A percentile compares a stretch with the other conserved stretches of the same genome.
Evolutionary conservation across 2,888 invertebrate genomes (phyloP).

Genomic region (Trisateles emortualis): DNA sequence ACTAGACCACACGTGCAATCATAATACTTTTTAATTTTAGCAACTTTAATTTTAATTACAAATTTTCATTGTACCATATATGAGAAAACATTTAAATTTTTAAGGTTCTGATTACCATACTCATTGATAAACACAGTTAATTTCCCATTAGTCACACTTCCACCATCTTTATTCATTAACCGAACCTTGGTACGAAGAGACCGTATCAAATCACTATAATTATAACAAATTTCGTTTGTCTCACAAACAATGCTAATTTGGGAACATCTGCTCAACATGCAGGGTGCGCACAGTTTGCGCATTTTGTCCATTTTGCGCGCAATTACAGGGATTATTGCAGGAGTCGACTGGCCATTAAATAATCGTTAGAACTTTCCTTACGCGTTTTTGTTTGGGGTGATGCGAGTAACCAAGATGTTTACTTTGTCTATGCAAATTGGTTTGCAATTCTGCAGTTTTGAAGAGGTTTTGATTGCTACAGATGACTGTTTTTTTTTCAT

Average conservation of each 20-base stretch:
- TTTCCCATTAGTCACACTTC: conserved; percentile 20
- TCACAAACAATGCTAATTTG: conserved; percentile 76
- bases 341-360: conserved; percentile 75
- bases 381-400: conserved; percentile 66
- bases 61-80: no score
- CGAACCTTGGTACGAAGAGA: conserved; percentile 18
- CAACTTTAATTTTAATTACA: no score
- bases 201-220: conserved; percentile 58
- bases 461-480: conserved; percentile 34
- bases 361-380: conserved; percentile 73
- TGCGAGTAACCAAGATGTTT: conserved; percentile 37
- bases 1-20: no score
- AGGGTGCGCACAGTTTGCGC: conserved; percentile 48
- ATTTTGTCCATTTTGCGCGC: no score
- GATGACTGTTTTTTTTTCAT: not conserved
- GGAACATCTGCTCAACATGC: conserved; percentile 79
- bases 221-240: conserved; percentile 68
- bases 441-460: conserved; percentile 27
- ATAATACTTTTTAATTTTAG: no score
- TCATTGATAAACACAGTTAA: conserved; percentile 15
- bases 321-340: conserved; percentile 78
- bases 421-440: conserved; percentile 42
- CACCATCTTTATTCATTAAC: conserved; percentile 31
- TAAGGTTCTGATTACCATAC: conserved; percentile 3
- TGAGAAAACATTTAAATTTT: not conserved